Percentiles rank a stretch among this genome's conserved stretches.
These are phyloP conservation scores for Fratercula arctica DNA, from an alignment of 2,797 vertebrate genomes.

Conservation along the genomic window DNA sequence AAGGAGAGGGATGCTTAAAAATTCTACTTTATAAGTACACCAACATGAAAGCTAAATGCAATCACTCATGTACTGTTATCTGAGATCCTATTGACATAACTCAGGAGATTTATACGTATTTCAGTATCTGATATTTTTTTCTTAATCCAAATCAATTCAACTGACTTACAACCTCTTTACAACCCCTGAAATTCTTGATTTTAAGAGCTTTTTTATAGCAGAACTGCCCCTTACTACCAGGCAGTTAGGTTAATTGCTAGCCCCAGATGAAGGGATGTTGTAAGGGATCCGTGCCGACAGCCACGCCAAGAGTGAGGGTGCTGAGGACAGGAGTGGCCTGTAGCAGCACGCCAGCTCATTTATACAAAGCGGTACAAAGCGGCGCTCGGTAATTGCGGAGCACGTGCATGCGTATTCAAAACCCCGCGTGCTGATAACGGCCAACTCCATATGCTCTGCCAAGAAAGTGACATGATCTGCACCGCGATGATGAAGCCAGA, in stretches of 20 bases:
- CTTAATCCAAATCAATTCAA: background rate
- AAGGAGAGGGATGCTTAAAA: background rate
- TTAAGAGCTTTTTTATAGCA: background rate
- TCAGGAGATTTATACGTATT: background rate
- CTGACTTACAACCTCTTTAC: background rate
- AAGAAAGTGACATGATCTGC: background rate
- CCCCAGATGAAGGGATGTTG: too few species aligned
- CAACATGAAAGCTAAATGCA: background rate
- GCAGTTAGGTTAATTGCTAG: background rate
- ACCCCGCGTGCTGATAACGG: background rate
- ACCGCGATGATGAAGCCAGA: background rate
- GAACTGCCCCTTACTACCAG: background rate
- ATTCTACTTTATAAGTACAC: background rate
- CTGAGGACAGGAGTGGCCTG: background rate
- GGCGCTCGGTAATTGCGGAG: background rate
- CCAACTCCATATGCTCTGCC: background rate
- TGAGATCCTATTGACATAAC: background rate
- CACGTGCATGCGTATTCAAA: background rate
- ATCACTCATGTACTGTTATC: background rate
- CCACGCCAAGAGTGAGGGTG: background rate
- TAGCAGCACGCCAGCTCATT: background rate
- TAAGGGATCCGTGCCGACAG: background rate
- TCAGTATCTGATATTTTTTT: background rate
- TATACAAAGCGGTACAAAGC: background rate
- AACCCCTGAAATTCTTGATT: background rate